phyloP scores from a whole-genome alignment of 2,797 vertebrate genomes.

The Thamnophis elegans region DNA sequence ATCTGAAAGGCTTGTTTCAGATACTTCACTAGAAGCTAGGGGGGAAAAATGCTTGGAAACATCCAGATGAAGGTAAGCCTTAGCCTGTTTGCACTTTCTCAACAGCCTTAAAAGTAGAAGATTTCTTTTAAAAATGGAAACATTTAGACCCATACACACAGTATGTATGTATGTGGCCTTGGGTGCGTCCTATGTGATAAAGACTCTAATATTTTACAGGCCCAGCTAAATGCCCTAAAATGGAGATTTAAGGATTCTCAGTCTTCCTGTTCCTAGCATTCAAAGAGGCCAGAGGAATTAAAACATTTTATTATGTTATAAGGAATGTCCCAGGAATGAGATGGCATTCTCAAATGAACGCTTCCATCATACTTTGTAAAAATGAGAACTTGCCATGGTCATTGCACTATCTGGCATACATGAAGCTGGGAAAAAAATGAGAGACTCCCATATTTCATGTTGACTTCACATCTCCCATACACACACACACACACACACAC shows the following conservation, averaged over 20 bases:
- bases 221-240: background rate
- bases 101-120: background rate
- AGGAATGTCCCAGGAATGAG: constrained; percentile 60
- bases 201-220: background rate
- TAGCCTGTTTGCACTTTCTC: background rate
- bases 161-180: background rate
- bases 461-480: constrained; percentile 52
- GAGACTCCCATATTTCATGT: constrained; percentile 66
- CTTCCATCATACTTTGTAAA: constrained; percentile 74
- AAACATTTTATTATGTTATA: constrained; percentile 58
- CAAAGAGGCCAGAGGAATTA: constrained; percentile 41
- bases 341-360: constrained; percentile 59
- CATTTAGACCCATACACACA: background rate
- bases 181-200: background rate
- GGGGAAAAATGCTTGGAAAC: background rate
- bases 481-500: background rate
- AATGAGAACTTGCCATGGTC: constrained; percentile 59
- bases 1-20: background rate
- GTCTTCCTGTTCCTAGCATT: background rate
- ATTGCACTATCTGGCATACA: constrained; percentile 68
- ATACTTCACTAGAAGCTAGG: background rate
- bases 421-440: constrained; percentile 71
- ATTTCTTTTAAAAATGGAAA: background rate
- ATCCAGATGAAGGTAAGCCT: background rate
- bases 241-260: constrained; percentile 1